Base-by-base conservation (phyloP, 1,140 invertebrate species). In the Drosophila truncata region DNA sequence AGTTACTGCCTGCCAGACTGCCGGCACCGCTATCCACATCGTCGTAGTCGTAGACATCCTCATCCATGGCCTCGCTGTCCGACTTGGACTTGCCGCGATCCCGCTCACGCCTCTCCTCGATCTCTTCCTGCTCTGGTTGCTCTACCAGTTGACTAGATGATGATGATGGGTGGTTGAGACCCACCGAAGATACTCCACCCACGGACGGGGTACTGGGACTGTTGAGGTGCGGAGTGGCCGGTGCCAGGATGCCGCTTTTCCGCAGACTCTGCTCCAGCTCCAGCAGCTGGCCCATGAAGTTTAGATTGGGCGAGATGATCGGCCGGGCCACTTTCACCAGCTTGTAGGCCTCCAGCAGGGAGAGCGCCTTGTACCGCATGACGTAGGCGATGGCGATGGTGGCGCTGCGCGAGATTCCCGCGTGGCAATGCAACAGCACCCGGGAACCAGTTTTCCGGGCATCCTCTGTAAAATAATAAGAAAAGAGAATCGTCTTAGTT, bases 241-340 rank as follows among this genome's bases (percentile, higher is more conserved):
- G 92, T 46, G 74, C 81, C 37, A 93, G 62, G 20, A 79, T 78
- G n/a, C 93, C 94, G 61, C 93, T 93, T 67, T 93, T 94, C 29
- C 94, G 94, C 65, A 97, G 92, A 60, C 94, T 95, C 81, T 97
- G 95, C 91, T 98, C 97, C 82, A 98, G 95, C 87, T 99, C 97
- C 39, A 97, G 93, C 78, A 99, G 94, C 93, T 99, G 98, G 11
- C 96, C 97, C 96, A 99, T 98, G 93, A 99, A 99, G 92, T 99
- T 99, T 49, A 99, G 95, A 93, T 99, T 99, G 1, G 98, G 98
- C 50, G 98, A 98, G 80, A 99, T 99, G 92, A 99, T 99, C 31
- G 96, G 95, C 52, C 98, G 94, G 49, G 96, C 96, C 49, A 95
- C 95, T 91, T 98, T 98, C 39, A 99, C 98, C 84, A 96, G 95